These are phyloP conservation scores for Serripes groenlandicus DNA, from an alignment of 2,888 invertebrate species.

Conservation along the genomic window DNA sequence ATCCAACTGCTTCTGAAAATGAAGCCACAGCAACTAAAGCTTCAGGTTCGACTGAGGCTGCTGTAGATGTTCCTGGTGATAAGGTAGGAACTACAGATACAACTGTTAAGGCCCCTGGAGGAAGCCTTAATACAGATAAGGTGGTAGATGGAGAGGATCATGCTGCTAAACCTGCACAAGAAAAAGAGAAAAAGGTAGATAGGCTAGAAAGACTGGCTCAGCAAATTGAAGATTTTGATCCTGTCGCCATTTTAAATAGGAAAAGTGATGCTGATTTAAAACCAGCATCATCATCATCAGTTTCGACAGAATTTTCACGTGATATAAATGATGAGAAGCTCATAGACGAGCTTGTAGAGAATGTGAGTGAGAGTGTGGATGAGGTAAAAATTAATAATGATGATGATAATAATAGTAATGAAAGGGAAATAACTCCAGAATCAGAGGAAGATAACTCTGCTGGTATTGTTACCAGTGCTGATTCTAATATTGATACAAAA, in stretches of 20 bases:
- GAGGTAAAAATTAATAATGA: conserved; percentile 20
- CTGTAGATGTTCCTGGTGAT: conserved; percentile 15
- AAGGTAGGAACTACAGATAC: background rate
- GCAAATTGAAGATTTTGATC: conserved; percentile 65
- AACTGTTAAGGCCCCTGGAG: too few species aligned
- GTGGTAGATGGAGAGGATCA: background rate
- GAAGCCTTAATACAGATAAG: background rate
- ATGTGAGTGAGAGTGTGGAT: background rate
- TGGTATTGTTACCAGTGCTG: conserved; percentile 10
- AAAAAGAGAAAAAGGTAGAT: conserved; percentile 33
- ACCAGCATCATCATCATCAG: background rate
- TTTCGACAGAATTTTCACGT: conserved; percentile 21
- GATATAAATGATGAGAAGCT: conserved; percentile 58
- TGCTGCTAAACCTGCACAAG: too few species aligned
- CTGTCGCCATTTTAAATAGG: conserved; percentile 29
- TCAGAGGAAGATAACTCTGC: conserved; percentile 21
- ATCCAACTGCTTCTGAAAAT: background rate
- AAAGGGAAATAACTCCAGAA: conserved; percentile 45
- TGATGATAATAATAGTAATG: conserved; percentile 19
- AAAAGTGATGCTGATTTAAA: background rate
- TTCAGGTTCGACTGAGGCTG: background rate
- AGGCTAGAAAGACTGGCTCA: conserved; percentile 48
- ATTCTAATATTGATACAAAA: conserved; percentile 32
- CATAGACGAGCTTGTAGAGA: conserved; percentile 51
- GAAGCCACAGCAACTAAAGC: background rate